These are phyloP conservation scores for Chromoteleia sp. DNA, from an alignment of 2,888 invertebrate species.

Conservation along the genomic window DNA sequence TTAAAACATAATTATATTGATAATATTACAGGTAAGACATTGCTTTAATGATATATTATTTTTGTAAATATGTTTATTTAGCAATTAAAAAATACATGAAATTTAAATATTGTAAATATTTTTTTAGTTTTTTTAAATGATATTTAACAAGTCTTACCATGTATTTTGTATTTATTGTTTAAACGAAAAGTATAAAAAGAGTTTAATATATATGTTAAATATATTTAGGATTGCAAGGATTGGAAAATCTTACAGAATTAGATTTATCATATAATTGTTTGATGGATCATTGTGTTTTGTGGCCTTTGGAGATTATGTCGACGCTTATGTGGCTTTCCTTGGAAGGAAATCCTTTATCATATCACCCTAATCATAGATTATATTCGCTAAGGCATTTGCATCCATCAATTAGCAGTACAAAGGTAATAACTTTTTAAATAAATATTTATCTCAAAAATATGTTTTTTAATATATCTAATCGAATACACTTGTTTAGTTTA, in stretches of 20 bases:
- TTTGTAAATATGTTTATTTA: too few species aligned
- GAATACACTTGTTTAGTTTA: constrained; percentile 83
- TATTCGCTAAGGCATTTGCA: constrained; percentile 86
- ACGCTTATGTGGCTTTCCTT: constrained; percentile 86
- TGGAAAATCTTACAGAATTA: constrained; percentile 86
- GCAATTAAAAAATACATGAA: too few species aligned
- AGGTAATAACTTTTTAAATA: constrained; percentile 76
- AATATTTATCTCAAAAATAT: too few species aligned
- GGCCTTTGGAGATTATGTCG: constrained; percentile 86
- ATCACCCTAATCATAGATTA: constrained; percentile 87
- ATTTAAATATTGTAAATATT: constrained; percentile 9
- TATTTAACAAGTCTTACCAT: too few species aligned
- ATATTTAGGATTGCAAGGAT: constrained; percentile 82
- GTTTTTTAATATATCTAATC: too few species aligned
- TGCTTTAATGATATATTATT: constrained; percentile 26
- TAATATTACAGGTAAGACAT: constrained; percentile 85
- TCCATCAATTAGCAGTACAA: constrained; percentile 85
- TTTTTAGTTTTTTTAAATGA: too few species aligned
- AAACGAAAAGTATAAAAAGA: neutral
- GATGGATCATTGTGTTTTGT: constrained; percentile 86
- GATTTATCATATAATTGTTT: constrained; percentile 89
- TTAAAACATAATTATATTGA: constrained; percentile 89
- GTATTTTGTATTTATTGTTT: neutral
- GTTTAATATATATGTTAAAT: constrained; percentile 18
- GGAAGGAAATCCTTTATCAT: constrained; percentile 88